These are phyloP conservation scores for Panagrolaimus sp. DNA, from an alignment of 1,140 invertebrate genomes.

Conservation along the genomic window DNA sequence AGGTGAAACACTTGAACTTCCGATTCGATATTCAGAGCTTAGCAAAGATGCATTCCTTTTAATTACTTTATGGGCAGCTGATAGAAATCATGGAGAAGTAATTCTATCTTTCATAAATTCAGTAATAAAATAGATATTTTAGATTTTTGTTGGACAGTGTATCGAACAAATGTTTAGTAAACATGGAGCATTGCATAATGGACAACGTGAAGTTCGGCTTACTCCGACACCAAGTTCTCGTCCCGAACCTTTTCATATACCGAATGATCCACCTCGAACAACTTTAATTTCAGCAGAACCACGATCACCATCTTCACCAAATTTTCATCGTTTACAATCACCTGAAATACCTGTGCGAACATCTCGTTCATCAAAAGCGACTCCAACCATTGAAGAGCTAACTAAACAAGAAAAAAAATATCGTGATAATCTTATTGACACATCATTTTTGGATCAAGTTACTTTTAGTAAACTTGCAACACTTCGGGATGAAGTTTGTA, in stretches of 20 bases:
- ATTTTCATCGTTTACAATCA: neutral
- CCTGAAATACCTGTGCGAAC: neutral
- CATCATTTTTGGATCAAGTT: neutral
- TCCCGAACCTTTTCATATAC: constrained; percentile 10
- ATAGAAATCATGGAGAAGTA: constrained; percentile 73
- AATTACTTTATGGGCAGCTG: constrained; percentile 85
- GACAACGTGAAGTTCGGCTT: constrained; percentile 64
- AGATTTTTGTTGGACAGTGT: constrained; percentile 44
- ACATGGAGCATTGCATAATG: constrained; percentile 61
- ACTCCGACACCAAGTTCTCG: constrained; percentile 58
- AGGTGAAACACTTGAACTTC: constrained; percentile 94
- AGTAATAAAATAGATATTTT: neutral
- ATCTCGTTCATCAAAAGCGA: neutral
- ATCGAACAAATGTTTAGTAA: constrained; percentile 66
- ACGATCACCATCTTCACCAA: neutral
- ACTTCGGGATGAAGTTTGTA: neutral
- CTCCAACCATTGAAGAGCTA: neutral
- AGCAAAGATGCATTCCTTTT: constrained; percentile 80
- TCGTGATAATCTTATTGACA: neutral
- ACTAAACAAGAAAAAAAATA: neutral
- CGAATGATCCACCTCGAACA: neutral
- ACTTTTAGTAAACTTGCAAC: neutral
- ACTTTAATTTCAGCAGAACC: neutral
- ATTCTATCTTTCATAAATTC: constrained; percentile 66
- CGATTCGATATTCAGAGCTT: constrained; percentile 82